Evolutionary conservation across 2,797 vertebrate genomes (phyloP), one percentile per base, ranked within the genome.

Genomic region (Phataginus tetradactyla): DNA sequence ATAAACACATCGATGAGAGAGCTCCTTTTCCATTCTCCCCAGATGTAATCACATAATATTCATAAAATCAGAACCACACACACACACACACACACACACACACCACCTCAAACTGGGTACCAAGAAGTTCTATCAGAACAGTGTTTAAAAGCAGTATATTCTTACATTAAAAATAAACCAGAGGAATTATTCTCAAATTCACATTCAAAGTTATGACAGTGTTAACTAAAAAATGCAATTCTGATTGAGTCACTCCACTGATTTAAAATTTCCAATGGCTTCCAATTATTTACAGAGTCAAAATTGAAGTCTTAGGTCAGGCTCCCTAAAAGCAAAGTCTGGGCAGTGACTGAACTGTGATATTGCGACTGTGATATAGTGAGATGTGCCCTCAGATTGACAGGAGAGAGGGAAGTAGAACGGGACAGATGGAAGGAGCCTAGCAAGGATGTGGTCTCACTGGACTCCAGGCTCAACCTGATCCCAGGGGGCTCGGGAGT

Each of bases 1-100:
- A 83, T 63, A 79, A 90, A 80, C 27, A 79, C 34, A 78, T 32
- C 5, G 3, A 84, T 85, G 20, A 57, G 10, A 94, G 89, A 89
- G 61, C 4, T 75, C 10, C 25, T 20, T 57, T 64, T 74, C 32
- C 1, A 17, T 77, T 87, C 95, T 95, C 87, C 32, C 32, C 17
- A 69, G 32, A 93, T 91, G 61, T 20, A 94, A 84, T 79, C 17
- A 87, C 25, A 84, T 75, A 92, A 89, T 86, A 77, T 68, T 86
- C 55, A 83, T 21, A 91, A 49, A 87, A 79, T 83, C 88, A 96
- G 63, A 64, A 91, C n/a, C 45, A 23, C 14, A 32, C 32, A 51
- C 23, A 45, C 21, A 20, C 45, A 23, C 14, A 32, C 32, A 51
- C 23, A 45, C 21, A 20, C n/a, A 86, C 66, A 74, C 57, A 20